These are phyloP conservation scores for Seriola quinqueradiata DNA, from an alignment of 2,113 vertebrate genomes.

Conservation along the genomic window DNA sequence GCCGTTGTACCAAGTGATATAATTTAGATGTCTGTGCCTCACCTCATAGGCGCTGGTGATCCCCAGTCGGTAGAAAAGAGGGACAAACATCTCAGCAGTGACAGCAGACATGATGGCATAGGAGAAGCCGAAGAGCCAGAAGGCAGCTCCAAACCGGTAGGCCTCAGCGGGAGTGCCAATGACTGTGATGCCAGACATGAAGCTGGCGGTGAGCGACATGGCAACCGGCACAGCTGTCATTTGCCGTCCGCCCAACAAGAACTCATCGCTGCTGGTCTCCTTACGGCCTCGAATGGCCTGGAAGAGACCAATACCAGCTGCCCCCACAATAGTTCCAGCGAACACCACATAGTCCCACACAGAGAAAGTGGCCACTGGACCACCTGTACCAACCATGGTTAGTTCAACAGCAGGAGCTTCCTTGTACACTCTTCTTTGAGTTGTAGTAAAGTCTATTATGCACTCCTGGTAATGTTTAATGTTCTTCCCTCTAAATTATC, in stretches of 20 bases:
- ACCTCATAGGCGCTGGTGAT: slow-evolving; percentile 89
- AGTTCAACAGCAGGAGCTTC: neutral
- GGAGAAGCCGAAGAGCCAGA: slow-evolving; percentile 83
- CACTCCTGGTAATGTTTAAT: slow-evolving; percentile 21
- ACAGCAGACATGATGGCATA: slow-evolving; percentile 84
- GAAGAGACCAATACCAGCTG: slow-evolving; percentile 83
- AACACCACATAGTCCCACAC: slow-evolving; percentile 89
- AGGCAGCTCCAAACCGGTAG: slow-evolving; percentile 81
- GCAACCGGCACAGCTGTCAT: slow-evolving; percentile 87
- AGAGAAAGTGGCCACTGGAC: slow-evolving; percentile 80
- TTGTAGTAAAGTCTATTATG: neutral
- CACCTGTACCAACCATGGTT: slow-evolving; percentile 79
- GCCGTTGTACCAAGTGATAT: neutral
- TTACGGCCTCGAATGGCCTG: slow-evolving; percentile 82
- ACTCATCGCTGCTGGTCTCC: slow-evolving; percentile 79
- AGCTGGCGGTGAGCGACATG: slow-evolving; percentile 88
- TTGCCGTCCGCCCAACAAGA: slow-evolving; percentile 84
- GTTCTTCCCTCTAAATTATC: slow-evolving; percentile 4
- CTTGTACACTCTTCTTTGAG: neutral
- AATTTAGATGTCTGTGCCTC: neutral
- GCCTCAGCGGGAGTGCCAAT: slow-evolving; percentile 87
- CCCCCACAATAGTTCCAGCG: slow-evolving; percentile 71
- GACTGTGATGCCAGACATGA: slow-evolving; percentile 89
- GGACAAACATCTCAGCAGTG: slow-evolving; percentile 87
- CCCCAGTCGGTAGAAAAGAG: slow-evolving; percentile 84